Base-by-base conservation (phyloP, 2,113 vertebrate genomes). In the Jaculus jaculus region DNA sequence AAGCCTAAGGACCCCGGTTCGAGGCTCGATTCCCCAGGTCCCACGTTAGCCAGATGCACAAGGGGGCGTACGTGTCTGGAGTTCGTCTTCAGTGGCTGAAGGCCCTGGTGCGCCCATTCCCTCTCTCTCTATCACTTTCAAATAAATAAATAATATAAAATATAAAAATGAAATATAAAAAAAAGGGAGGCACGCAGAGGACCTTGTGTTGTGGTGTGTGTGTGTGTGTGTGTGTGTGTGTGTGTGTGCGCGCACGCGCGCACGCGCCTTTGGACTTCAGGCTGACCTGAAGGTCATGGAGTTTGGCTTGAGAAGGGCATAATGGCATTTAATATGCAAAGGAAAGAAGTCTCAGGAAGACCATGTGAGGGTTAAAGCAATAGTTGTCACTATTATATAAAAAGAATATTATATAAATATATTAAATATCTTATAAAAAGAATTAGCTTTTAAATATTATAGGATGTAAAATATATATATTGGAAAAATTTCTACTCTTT, bases 271-370 rank as follows among this genome's bases (percentile, higher is more conserved):
- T 79, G 37, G 84, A 68, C 71, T 78, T 93, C 6, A 79, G 58
- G 39, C 82, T 85, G 58, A n/a, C 92, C 60, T 54, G 69, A 81
- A 78, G 63, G 69, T 73, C 37, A 21, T 69, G 10, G 28, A n/a
- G 61, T 90, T 78, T 74, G 74, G n/a, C 75, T 94, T 47, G 8
- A 66, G 87, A 93, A 83, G 84, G 61, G 85, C 78, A 61, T 61
- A 66, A 39, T 69, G 15, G 65, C 81, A 88, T 72, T 69, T 80
- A n/a, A 75, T 84, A 92, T 92, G 65, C 71, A 91, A 83, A 91
- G 37, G 61, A 71, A 75, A 54, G 79, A 34, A 80, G 42, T 37
- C 30, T 51, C 32, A 80, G 42, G 42, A 88, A 73, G 58, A 58
- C 65, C 47, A 3, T 24, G 32, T 68, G 66, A 88, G 80, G 42